phyloP scores from a whole-genome alignment of 2,113 vertebrate genomes.

The Uria lomvia region DNA sequence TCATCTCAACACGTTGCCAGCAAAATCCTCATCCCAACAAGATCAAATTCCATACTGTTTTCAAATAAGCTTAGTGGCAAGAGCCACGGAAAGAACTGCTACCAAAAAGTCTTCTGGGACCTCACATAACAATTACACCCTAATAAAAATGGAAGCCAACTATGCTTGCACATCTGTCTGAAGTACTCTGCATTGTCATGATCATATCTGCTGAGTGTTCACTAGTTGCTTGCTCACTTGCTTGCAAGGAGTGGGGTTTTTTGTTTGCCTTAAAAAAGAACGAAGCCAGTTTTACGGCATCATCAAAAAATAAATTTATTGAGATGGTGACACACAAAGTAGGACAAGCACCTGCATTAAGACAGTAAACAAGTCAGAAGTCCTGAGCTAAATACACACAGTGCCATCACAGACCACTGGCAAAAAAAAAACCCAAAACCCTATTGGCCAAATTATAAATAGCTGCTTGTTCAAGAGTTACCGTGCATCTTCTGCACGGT shows the following conservation, averaged over 20 bases:
- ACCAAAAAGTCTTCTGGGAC: not conserved
- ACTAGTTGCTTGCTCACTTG: not conserved
- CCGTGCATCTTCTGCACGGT: not conserved
- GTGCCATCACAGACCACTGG: not conserved
- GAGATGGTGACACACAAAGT: not conserved
- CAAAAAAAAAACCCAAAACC: not conserved
- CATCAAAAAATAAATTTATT: not conserved
- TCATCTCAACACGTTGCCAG: not conserved
- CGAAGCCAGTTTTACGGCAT: not conserved
- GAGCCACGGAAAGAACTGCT: not conserved
- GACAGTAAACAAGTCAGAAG: accelerated
- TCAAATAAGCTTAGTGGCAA: not conserved
- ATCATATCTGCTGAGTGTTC: not conserved
- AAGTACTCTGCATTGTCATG: not conserved
- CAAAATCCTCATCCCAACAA: not conserved
- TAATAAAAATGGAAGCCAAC: not conserved
- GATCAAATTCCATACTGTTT: not conserved
- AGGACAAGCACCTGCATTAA: not conserved
- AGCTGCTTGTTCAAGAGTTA: not conserved
- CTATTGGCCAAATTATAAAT: not conserved
- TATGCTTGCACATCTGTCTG: not conserved
- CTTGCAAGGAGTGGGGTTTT: not conserved
- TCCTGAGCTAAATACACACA: not conserved
- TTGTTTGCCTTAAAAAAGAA: not conserved
- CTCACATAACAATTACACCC: not conserved